phyloP scores from a whole-genome alignment of 2,888 invertebrate species.

The Chymomyza procnemis region DNA sequence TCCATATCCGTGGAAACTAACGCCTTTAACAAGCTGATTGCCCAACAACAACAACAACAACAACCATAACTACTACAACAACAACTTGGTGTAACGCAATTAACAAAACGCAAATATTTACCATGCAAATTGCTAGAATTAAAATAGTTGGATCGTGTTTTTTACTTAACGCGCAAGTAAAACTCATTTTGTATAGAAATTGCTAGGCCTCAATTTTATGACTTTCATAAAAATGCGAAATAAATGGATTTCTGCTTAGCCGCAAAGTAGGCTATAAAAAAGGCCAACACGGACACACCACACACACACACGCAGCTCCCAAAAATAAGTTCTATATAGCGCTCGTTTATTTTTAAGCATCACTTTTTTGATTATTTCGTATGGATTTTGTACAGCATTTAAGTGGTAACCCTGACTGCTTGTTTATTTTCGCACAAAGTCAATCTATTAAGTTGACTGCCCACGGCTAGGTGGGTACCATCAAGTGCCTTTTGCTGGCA shows the following conservation, averaged over 20 bases:
- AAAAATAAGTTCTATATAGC: background rate
- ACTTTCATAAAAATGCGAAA: background rate
- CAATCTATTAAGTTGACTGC: background rate
- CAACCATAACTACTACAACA: no score
- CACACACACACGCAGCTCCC: background rate
- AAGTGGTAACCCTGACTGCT: background rate
- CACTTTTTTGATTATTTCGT: background rate
- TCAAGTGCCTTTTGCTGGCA: background rate
- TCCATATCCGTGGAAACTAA: background rate
- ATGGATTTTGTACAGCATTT: background rate
- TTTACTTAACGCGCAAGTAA: no score
- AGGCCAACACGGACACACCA: constrained; percentile 1
- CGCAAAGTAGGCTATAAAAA: constrained; percentile 5
- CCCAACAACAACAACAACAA: background rate
- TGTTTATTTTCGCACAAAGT: constrained; percentile 54
- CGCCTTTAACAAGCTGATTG: background rate
- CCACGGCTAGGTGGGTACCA: background rate
- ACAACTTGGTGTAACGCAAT: background rate
- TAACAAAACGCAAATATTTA: background rate
- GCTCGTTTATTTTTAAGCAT: constrained; percentile 4
- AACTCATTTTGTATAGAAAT: background rate
- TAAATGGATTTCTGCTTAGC: constrained; percentile 1
- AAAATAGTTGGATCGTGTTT: background rate
- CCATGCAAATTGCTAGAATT: background rate
- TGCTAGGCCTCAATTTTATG: background rate